Evolutionary conservation across 1,140 invertebrate genomes (phyloP), one percentile per base, ranked within the genome.

Genomic region (Eubasilissa regina): DNA sequence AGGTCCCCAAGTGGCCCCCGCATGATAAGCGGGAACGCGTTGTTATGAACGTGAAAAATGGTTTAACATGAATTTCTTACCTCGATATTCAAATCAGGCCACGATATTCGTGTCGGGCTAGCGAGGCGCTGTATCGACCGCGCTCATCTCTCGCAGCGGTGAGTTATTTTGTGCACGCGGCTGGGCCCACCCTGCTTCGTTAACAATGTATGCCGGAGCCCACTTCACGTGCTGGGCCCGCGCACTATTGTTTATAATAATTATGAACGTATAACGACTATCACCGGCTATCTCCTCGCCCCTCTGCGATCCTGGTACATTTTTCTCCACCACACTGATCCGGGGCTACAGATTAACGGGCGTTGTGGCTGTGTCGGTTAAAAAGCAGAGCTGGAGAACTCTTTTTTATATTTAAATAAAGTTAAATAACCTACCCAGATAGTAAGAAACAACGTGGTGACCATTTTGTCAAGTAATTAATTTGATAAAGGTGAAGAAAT

Each of bases 231-330:
- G 48, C 66, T 64, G 15, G 45, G 25, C 51, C 15, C 60, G 47
- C 70, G 17, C 60, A 55, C 80, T 81, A 81, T 81, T 81, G 80
- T 81, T 81, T 81, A 81, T 81, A 78, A 81, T 81, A 79, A 81
- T 81, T 81, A 81, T 81, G 77, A 81, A 68, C 72, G 80, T 58
- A 74, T 79, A 75, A 60, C 74, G 73, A 76, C 80, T 78, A 79
- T 81, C 80, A 68, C 47, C 51, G 68, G 76, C 51, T 72, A 81
- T 76, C 80, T 77, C 75, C 45, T 75, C 73, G 51, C 47, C 75
- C 53, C 74, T 15, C 75, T 81, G 68, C 78, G 64, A 68, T 76
- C 77, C 80, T 66, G 62, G 1, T 58, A 60, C 48, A 44, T 70
- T 80, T 80, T 77, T 77, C 35, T 62, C 21, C 51, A 0, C 48